These are phyloP conservation scores for Zaprionus bogoriensis DNA, from an alignment of 2,888 invertebrate species.

Conservation along the genomic window DNA sequence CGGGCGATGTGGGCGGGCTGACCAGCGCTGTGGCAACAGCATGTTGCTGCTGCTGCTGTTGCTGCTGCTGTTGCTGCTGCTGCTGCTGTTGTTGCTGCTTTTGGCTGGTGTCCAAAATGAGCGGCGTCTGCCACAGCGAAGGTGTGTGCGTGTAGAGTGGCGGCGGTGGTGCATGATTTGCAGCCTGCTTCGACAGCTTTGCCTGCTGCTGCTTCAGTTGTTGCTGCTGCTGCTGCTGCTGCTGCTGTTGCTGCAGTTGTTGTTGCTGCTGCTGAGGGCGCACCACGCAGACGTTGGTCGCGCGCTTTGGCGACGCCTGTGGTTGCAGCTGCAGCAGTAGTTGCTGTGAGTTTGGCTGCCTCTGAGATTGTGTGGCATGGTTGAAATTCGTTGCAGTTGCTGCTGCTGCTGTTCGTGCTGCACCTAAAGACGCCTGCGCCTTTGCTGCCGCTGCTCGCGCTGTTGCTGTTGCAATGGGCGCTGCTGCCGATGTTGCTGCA, in stretches of 20 bases:
- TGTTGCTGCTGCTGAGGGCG: slow-evolving; percentile 75
- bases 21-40: slow-evolving; percentile 47
- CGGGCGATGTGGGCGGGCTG: slow-evolving; percentile 72
- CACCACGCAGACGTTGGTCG: slow-evolving; percentile 75
- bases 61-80: slow-evolving; percentile 32
- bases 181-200: slow-evolving; percentile 34
- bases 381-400: slow-evolving; percentile 70
- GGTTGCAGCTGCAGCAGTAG: slow-evolving; percentile 56
- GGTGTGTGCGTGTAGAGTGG: slow-evolving; percentile 74
- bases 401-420: slow-evolving; percentile 27
- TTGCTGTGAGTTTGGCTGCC: slow-evolving; percentile 54
- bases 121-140: slow-evolving; percentile 80
- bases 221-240: slow-evolving; percentile 54
- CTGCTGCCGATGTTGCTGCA: slow-evolving; percentile 33
- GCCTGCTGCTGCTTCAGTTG: slow-evolving; percentile 57
- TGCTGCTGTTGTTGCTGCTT: slow-evolving; percentile 51
- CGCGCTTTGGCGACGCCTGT: slow-evolving; percentile 66
- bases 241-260: slow-evolving; percentile 59
- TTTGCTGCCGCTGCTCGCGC: slow-evolving; percentile 47
- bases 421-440: slow-evolving; percentile 73
- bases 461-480: slow-evolving; percentile 36
- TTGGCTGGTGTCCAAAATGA: slow-evolving; percentile 70
- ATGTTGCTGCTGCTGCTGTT: slow-evolving; percentile 16
- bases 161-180: slow-evolving; percentile 55
- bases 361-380: slow-evolving; percentile 77